phyloP scores from a whole-genome alignment of 2,888 invertebrate species.

The Cynaeus angustus region DNA sequence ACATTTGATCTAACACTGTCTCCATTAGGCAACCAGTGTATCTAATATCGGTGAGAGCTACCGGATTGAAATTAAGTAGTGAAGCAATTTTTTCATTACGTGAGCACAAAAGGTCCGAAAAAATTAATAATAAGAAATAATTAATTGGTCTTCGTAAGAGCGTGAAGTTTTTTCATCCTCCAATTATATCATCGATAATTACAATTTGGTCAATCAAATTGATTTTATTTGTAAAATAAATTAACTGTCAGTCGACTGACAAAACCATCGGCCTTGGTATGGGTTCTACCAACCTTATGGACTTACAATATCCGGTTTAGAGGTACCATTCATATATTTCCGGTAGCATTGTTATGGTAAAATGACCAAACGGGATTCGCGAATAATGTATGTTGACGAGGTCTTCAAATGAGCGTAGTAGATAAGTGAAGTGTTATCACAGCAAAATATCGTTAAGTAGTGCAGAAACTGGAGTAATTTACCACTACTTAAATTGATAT shows the following conservation, averaged over 20 bases:
- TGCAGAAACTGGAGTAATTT: slow-evolving; percentile 21
- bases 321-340: slow-evolving; percentile 22
- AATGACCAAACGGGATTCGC: slow-evolving; percentile 26
- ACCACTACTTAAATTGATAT: slow-evolving; percentile 10
- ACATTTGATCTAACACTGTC: slow-evolving; percentile 5
- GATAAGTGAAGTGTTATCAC: slow-evolving; percentile 3
- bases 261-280: slow-evolving; percentile 32
- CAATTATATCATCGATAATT: slow-evolving; percentile 25
- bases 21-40: slow-evolving; percentile 27
- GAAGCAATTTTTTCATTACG: slow-evolving; percentile 15
- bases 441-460: slow-evolving; percentile 19
- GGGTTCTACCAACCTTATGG: slow-evolving; percentile 35
- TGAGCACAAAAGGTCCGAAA: slow-evolving; percentile 17
- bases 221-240: slow-evolving; percentile 42
- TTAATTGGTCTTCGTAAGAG: slow-evolving; percentile 20
- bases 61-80: background rate
- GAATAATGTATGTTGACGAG: slow-evolving; percentile 3
- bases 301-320: slow-evolving; percentile 31
- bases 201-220: slow-evolving; percentile 35
- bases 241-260: slow-evolving; percentile 27
- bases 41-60: slow-evolving; percentile 30
- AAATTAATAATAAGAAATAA: slow-evolving; percentile 32
- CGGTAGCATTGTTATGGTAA: slow-evolving; percentile 19
- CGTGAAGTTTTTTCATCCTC: slow-evolving; percentile 33
- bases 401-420: background rate